Conservation (phyloP, 2,113 vertebrate species). For the Blennius ocellaris region DNA sequence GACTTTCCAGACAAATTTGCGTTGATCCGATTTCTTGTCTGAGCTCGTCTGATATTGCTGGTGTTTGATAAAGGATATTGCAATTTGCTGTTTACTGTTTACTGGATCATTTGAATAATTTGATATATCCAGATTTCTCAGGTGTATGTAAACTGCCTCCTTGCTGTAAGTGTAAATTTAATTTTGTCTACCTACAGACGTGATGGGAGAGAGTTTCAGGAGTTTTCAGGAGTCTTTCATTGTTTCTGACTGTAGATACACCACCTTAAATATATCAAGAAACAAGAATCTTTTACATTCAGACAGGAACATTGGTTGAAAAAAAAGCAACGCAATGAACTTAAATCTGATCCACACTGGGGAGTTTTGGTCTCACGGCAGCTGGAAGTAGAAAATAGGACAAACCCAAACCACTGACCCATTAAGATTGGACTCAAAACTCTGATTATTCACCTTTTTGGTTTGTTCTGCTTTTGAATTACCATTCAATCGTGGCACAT, state of each 20-base stretch:
- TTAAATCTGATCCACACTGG: conserved; percentile 11
- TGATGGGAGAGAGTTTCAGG: too few species aligned
- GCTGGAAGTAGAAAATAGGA: conserved; percentile 14
- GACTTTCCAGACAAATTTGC: too few species aligned
- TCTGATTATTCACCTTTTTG: conserved; percentile 7
- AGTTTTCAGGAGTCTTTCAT: neutral
- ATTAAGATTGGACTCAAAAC: neutral
- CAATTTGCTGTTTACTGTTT: too few species aligned
- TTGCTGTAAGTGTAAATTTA: too few species aligned
- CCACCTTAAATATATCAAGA: neutral
- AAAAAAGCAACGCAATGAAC: neutral
- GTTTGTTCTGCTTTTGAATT: neutral
- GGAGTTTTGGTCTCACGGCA: conserved; percentile 12
- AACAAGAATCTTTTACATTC: neutral
- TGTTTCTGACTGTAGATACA: neutral
- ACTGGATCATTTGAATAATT: too few species aligned
- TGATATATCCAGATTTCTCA: too few species aligned
- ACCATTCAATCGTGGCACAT: too few species aligned
- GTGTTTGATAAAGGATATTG: too few species aligned
- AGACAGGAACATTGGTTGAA: neutral
- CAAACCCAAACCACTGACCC: neutral
- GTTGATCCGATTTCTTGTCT: too few species aligned
- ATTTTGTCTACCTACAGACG: too few species aligned
- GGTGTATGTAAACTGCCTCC: too few species aligned
- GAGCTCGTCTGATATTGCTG: too few species aligned